phyloP scores from a whole-genome alignment of 2,888 invertebrate genomes.

The Macroteleia sp. region DNA sequence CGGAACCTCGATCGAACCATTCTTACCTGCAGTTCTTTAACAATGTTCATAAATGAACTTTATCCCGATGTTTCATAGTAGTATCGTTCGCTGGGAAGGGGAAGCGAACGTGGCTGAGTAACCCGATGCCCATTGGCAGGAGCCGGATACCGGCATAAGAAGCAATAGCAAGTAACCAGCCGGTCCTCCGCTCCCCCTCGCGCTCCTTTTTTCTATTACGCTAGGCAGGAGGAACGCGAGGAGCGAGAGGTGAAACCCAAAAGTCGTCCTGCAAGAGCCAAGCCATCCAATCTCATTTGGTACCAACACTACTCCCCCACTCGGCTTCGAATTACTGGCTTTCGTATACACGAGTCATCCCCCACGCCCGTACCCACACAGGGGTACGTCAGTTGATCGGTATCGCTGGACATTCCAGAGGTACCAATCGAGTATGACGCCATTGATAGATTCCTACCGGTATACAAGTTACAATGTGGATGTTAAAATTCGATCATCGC shows the following conservation, averaged over 20 bases:
- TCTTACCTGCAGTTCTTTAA: not conserved
- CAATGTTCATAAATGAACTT: constrained; percentile 22
- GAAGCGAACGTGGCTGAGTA: constrained; percentile 67
- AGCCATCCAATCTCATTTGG: constrained; percentile 73
- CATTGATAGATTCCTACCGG: constrained; percentile 7
- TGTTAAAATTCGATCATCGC: no score
- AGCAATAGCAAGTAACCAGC: constrained; percentile 46
- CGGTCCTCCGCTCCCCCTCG: constrained; percentile 33
- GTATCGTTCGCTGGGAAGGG: constrained; percentile 33
- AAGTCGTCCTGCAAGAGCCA: constrained; percentile 72
- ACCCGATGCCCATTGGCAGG: constrained; percentile 73
- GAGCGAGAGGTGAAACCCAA: constrained; percentile 59
- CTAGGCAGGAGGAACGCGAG: constrained; percentile 20
- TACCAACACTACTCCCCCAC: constrained; percentile 67
- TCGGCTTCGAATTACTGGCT: constrained; percentile 44
- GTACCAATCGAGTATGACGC: constrained; percentile 42
- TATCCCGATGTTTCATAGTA: constrained; percentile 6
- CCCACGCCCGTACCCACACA: constrained; percentile 10
- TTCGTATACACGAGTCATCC: constrained; percentile 21
- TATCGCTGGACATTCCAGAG: constrained; percentile 69
- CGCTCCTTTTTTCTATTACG: constrained; percentile 41
- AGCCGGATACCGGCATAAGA: constrained; percentile 42
- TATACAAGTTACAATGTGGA: no score
- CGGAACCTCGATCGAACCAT: not conserved
- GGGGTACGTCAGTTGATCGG: constrained; percentile 68